Conservation (phyloP, 1,140 invertebrate species). For the Pogonomyrmex barbatus region DNA sequence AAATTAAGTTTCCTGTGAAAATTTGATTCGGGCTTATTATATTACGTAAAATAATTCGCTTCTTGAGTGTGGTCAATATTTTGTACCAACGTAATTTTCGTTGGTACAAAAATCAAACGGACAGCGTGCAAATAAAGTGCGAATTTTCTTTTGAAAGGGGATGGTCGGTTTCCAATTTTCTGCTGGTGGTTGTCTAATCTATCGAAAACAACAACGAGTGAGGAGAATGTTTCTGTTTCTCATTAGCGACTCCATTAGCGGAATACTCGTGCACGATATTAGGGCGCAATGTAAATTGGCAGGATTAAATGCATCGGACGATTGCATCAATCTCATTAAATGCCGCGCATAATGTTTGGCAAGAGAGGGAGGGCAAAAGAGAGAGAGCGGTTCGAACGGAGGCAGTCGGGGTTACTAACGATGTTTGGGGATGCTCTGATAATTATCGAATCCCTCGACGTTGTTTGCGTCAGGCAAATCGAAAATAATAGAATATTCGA, state of each 20-base stretch:
- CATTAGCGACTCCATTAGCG: slow-evolving; percentile 75
- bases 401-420: slow-evolving; percentile 77
- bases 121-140: neutral
- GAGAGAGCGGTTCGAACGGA: slow-evolving; percentile 42
- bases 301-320: slow-evolving; percentile 80
- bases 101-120: neutral
- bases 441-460: slow-evolving; percentile 80
- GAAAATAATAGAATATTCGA: slow-evolving; percentile 80
- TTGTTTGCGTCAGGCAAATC: slow-evolving; percentile 79
- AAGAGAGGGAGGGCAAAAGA: slow-evolving; percentile 59
- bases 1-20: too few relatives aligned
- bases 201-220: slow-evolving; percentile 37
- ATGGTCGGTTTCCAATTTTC: slow-evolving; percentile 27
- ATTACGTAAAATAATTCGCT: neutral
- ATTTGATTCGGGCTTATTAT: neutral
- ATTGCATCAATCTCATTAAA: slow-evolving; percentile 85
- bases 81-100: neutral
- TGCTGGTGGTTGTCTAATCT: slow-evolving; percentile 50
- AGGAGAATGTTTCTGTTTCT: slow-evolving; percentile 69
- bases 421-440: slow-evolving; percentile 81
- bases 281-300: slow-evolving; percentile 80
- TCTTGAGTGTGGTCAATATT: neutral
- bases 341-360: slow-evolving; percentile 79
- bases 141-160: neutral
- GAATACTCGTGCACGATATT: slow-evolving; percentile 74